A percentile compares a stretch with the other conserved stretches of the same genome.
Evolutionary conservation across 2,113 vertebrate species (phyloP).

Genomic region (Oostethus manadensis): DNA sequence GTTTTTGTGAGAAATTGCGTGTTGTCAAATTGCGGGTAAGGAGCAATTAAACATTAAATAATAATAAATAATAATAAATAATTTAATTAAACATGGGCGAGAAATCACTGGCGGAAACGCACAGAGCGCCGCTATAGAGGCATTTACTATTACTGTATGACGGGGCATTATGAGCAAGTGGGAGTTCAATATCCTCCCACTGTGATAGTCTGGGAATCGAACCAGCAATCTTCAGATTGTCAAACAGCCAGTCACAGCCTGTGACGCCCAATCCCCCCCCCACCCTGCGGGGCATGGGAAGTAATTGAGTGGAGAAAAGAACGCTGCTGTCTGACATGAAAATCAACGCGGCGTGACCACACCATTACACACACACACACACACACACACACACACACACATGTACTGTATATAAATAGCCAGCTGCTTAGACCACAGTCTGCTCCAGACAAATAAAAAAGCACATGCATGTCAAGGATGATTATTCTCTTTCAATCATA

Average conservation of each 20-base stretch:
- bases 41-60: conserved; percentile 60
- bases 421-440: conserved; percentile 20
- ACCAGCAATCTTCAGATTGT: not conserved
- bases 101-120: conserved; percentile 29
- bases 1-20: conserved; percentile 12
- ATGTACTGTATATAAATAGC: conserved; percentile 39
- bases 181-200: conserved; percentile 1
- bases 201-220: not conserved
- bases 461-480: not conserved
- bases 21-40: conserved; percentile 17
- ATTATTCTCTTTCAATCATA: conserved; percentile 17
- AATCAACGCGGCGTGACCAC: conserved; percentile 57
- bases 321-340: conserved; percentile 59
- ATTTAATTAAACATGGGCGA: no score
- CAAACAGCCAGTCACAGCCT: not conserved
- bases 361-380: conserved; percentile 44
- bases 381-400: conserved; percentile 9
- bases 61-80: no score
- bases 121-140: conserved; percentile 4
- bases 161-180: not conserved
- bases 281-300: conserved; percentile 35
- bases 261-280: not conserved
- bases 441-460: conserved; percentile 20
- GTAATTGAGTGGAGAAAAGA: conserved; percentile 61
- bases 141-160: not conserved